Evolutionary conservation across 2,113 vertebrate genomes (phyloP), one percentile per base, ranked within the genome.

Genomic region (Phaethon lepturus): DNA sequence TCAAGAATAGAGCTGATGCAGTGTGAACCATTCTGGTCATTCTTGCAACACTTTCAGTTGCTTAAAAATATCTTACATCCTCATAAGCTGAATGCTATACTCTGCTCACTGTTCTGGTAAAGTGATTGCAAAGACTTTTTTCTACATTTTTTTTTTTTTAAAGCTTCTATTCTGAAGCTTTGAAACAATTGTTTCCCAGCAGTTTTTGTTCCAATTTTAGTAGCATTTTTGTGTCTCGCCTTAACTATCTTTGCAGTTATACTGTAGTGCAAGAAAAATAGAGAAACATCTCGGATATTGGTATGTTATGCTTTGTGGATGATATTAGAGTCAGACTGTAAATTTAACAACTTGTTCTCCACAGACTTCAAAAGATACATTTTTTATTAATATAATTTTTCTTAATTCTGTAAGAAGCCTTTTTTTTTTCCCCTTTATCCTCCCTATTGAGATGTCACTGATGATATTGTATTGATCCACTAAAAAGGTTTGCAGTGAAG

Each of bases 401-500:
- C 38, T 80, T 90, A 88, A 90, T 85, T 95, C 47, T 8, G 1
- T 78, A 84, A 83, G 76, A 68, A 77, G 11, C 40, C 17, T 93
- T 18, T 78, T 69, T 83, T 95, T 91, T 33, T 38, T 38, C 38
- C 38, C 50, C 60, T 78, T 62, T 80, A 73, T 88, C 62, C 38
- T 85, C 35, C 11, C 17, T 79, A 1, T 88, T 90, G 47, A 92
- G 64, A 69, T 97, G 69, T 86, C 95, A 86, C 82, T 95, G 91
- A 58, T 89, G 49, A 28, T 92, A 81, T 3, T 90, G 67, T 96
- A 97, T 97, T 86, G 96, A 96, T 97, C 93, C 17, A 66, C 92
- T 94, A 93, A 96, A 95, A 95, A 94, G 84, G 90, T 91, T 97
- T 97, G 72, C 56, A 80, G 56, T 81, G 81, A 96, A 88, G 71